phyloP scores from a whole-genome alignment of 2,113 vertebrate genomes.

The Nyctibius bracteatus region DNA sequence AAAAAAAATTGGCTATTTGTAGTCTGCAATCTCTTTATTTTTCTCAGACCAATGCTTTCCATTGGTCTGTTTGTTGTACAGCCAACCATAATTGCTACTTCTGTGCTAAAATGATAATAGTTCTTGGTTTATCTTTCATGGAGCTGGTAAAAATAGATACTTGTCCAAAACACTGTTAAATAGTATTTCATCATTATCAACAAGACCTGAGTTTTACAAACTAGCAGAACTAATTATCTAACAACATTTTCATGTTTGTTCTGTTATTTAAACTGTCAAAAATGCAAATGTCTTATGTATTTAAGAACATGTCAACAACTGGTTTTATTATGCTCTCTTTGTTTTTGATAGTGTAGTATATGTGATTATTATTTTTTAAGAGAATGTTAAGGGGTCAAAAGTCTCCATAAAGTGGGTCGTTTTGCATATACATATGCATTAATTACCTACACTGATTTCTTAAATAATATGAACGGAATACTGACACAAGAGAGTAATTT shows the following conservation, averaged over 20 bases:
- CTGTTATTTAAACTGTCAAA: neutral
- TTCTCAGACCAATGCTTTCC: neutral
- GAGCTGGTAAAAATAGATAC: neutral
- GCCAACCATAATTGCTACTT: neutral
- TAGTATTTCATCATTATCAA: neutral
- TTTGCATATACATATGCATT: neutral
- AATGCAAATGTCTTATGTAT: neutral
- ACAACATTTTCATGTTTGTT: neutral
- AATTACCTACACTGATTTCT: neutral
- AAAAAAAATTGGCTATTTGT: neutral
- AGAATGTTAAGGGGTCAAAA: neutral
- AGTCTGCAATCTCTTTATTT: neutral
- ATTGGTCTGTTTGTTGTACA: neutral
- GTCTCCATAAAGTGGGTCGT: neutral
- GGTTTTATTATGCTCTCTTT: neutral
- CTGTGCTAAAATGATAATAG: neutral
- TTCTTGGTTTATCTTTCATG: neutral
- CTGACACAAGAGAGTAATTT: neutral
- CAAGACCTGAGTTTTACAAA: neutral
- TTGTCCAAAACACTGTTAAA: neutral
- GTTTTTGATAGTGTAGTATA: neutral
- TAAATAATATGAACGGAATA: neutral
- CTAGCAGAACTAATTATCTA: neutral
- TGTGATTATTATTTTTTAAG: neutral
- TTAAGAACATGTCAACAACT: neutral